Conservation (phyloP, 2,113 vertebrate species). For the Phrynosoma platyrhinos region DNA sequence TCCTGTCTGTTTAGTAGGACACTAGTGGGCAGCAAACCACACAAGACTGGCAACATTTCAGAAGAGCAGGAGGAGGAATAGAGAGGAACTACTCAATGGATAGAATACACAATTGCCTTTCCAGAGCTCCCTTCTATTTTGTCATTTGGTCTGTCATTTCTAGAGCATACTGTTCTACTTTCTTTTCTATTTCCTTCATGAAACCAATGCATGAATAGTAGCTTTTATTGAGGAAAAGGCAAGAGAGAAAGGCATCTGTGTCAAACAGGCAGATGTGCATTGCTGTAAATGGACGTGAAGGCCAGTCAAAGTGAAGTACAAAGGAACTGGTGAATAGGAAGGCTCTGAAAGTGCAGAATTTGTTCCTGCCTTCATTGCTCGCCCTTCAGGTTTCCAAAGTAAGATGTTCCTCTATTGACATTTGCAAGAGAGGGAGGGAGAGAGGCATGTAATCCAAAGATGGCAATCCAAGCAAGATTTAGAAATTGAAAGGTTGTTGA, state of each 20-base stretch:
- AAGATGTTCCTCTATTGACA: background rate
- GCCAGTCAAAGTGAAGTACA: background rate
- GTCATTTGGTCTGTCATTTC: background rate
- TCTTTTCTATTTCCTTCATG: rapidly evolving
- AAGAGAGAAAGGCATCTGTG: background rate
- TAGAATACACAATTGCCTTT: background rate
- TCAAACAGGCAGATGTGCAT: background rate
- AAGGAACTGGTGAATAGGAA: background rate
- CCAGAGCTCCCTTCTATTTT: rapidly evolving
- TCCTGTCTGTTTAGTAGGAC: slow-evolving; percentile 59
- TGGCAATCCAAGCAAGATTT: background rate
- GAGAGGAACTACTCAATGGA: background rate
- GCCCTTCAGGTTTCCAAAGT: background rate
- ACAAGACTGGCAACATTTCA: slow-evolving; percentile 26
- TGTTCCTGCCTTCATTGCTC: background rate
- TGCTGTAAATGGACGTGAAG: background rate
- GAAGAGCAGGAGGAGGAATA: background rate
- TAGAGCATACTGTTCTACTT: background rate
- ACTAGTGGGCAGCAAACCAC: slow-evolving; percentile 84
- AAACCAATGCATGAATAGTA: background rate
- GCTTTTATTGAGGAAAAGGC: rapidly evolving
- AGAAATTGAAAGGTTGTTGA: background rate
- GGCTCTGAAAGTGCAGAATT: background rate
- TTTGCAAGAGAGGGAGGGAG: background rate
- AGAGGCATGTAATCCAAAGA: background rate